Evolutionary conservation across 1,140 invertebrate genomes (phyloP).

Genomic region (Octopus bimaculoides): DNA sequence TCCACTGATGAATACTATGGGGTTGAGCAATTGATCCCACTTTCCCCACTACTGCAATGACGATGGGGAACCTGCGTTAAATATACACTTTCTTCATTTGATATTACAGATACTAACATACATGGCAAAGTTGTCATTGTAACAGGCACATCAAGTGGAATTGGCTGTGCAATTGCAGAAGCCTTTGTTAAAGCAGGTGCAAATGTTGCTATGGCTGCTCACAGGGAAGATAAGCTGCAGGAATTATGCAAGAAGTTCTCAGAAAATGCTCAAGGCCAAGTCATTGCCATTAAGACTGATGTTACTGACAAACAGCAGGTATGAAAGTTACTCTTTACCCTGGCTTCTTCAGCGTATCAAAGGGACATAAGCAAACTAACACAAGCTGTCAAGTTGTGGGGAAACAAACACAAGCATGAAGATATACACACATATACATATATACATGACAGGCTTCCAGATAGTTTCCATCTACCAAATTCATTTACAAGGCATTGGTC

Average conservation of each 20-base stretch:
- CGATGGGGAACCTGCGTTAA: no score
- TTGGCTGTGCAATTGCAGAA: constrained; percentile 75
- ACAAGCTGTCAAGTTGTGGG: no score
- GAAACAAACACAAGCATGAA: no score
- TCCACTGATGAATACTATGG: no score
- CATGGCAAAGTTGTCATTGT: constrained; percentile 57
- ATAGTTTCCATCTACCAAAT: no score
- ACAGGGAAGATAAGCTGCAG: constrained; percentile 68
- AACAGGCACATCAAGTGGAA: constrained; percentile 85
- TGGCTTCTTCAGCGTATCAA: neutral
- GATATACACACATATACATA: no score
- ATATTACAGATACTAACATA: constrained; percentile 26
- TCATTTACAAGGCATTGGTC: no score
- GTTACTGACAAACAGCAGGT: constrained; percentile 50
- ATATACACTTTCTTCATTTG: no score
- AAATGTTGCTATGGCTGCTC: constrained; percentile 75
- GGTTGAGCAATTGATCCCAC: no score
- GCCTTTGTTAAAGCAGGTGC: constrained; percentile 70
- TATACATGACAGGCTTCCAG: no score
- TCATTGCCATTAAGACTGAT: constrained; percentile 48
- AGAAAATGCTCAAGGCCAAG: constrained; percentile 55
- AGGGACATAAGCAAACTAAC: no score
- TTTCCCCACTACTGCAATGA: no score
- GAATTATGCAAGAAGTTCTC: constrained; percentile 70
- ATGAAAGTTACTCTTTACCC: neutral